Conservation (phyloP, 2,113 vertebrate species). For the Sapajus apella region DNA sequence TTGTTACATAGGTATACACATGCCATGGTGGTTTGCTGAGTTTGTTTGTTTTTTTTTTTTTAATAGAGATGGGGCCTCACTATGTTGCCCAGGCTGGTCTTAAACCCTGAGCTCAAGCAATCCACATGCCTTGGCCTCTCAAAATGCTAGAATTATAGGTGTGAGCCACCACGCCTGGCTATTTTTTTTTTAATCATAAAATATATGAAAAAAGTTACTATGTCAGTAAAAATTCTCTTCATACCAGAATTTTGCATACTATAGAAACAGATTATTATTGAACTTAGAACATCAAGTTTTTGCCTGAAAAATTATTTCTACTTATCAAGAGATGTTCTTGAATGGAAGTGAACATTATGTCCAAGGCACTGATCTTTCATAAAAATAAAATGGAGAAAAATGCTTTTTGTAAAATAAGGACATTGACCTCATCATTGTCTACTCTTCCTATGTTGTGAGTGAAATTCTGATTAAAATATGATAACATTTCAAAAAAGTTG, state of each 20-base stretch:
- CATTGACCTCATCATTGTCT: not conserved
- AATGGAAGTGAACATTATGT: not conserved
- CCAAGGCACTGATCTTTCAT: not conserved
- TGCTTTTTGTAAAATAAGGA: not conserved
- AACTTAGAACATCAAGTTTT: not conserved
- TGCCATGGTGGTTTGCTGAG: not conserved
- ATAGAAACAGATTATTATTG: not conserved
- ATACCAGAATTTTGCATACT: not conserved
- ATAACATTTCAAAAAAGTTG: not conserved
- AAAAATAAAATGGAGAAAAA: not conserved
- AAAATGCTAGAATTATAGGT: not conserved
- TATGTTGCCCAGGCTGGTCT: not conserved
- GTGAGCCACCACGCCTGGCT: not conserved
- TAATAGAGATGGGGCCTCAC: not conserved
- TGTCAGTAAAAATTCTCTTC: not conserved
- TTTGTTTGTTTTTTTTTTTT: too few relatives aligned
- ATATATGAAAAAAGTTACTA: not conserved
- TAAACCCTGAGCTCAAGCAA: not conserved
- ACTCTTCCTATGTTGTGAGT: not conserved
- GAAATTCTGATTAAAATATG: not conserved
- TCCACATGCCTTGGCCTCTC: not conserved
- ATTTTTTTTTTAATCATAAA: not conserved
- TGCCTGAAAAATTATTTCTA: conserved; percentile 9
- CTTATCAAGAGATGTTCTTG: not conserved
- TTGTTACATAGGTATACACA: too few relatives aligned